Evolutionary conservation across 2,797 vertebrate species (phyloP).

Genomic region (Eulemur rubriventer): DNA sequence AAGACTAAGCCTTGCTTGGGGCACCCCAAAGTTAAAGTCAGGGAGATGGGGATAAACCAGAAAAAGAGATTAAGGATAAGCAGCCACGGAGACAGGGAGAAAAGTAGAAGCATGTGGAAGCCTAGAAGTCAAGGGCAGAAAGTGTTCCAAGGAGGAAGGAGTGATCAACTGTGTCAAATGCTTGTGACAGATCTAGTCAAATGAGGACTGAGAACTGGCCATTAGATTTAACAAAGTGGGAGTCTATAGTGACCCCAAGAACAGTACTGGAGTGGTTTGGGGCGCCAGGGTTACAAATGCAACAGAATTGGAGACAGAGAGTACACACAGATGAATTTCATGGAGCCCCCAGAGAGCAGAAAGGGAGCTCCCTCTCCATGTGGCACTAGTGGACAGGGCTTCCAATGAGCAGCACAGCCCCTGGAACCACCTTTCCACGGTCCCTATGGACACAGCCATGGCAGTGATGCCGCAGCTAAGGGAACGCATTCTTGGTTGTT

Average conservation of each 20-base stretch:
- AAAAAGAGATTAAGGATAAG: neutral
- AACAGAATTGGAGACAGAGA: neutral
- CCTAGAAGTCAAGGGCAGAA: neutral
- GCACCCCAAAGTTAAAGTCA: neutral
- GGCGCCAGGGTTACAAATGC: neutral
- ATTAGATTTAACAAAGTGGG: neutral
- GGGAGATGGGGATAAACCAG: neutral
- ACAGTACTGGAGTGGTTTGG: neutral
- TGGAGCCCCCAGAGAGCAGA: neutral
- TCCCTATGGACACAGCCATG: neutral
- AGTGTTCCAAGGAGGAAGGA: neutral
- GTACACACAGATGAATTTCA: too few species aligned
- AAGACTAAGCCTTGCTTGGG: neutral
- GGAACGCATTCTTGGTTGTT: neutral
- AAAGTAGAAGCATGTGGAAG: neutral
- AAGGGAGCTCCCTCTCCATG: fast-evolving
- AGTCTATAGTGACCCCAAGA: neutral
- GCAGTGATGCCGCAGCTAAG: neutral
- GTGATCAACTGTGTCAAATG: neutral
- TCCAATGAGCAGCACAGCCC: neutral
- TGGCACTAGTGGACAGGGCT: neutral
- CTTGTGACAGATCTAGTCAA: neutral
- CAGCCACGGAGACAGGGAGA: neutral
- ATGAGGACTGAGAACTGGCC: neutral
- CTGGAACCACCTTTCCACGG: too few species aligned